Evolutionary conservation across 2,797 vertebrate genomes (phyloP).

Genomic region (Pelochelys cantorii): DNA sequence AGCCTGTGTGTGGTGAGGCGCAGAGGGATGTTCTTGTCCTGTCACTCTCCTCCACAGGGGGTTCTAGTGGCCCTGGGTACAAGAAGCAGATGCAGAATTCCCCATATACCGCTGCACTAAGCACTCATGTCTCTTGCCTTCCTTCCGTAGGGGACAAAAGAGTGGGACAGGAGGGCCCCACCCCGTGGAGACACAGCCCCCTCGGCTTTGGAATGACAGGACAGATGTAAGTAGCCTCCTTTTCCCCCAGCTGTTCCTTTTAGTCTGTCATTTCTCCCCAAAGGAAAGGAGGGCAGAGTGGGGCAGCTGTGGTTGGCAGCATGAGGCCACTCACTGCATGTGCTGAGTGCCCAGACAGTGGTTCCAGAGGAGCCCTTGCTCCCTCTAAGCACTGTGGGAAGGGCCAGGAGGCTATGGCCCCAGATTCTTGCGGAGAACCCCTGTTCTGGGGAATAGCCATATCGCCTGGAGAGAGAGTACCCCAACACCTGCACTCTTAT

Average conservation of each 20-base stretch:
- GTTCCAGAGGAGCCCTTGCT: not conserved
- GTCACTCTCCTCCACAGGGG: too few species aligned
- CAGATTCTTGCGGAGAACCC: not conserved
- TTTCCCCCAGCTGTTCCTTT: not conserved
- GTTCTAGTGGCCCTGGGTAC: not conserved
- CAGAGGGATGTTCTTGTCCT: not conserved
- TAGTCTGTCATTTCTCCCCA: not conserved
- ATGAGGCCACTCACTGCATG: not conserved
- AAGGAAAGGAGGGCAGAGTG: not conserved
- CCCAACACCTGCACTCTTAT: not conserved
- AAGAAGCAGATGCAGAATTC: not conserved
- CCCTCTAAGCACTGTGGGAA: not conserved
- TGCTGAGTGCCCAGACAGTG: not conserved
- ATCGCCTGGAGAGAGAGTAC: not conserved
- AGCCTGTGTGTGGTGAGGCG: not conserved
- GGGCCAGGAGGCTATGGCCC: not conserved
- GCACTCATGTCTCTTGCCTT: not conserved
- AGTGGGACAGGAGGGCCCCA: constrained; percentile 32
- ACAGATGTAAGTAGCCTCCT: constrained; percentile 55
- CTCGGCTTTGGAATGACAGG: constrained; percentile 16
- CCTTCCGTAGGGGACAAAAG: constrained; percentile 55
- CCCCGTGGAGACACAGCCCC: not conserved
- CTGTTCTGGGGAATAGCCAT: not conserved
- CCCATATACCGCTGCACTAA: not conserved
- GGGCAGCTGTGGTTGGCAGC: not conserved